A percentile compares a stretch with the other conserved stretches of the same genome.
Evolutionary conservation across 2,888 invertebrate species (phyloP).

Genomic region (Orchestes rusci): DNA sequence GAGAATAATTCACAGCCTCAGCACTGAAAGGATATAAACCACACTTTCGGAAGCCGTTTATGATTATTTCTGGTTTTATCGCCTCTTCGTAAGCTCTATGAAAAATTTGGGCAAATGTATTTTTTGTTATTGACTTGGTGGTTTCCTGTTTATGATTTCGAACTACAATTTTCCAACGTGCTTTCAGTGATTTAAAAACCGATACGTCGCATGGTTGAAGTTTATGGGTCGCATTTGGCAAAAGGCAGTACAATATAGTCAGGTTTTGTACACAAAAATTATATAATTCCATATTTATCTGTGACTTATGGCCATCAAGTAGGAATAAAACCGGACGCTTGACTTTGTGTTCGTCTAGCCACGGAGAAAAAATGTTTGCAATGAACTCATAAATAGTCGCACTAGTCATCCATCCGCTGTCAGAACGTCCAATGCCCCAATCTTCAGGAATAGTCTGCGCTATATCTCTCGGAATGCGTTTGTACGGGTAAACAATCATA

Average conservation of each 20-base stretch:
- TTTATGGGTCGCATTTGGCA: background rate
- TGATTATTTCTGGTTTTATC: background rate
- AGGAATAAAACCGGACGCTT: constrained; percentile 4
- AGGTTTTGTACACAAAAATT: background rate
- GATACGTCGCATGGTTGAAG: background rate
- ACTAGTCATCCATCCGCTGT: constrained; percentile 29
- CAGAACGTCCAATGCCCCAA: constrained; percentile 28
- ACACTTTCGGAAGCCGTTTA: constrained; percentile 2
- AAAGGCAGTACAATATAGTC: constrained; percentile 1
- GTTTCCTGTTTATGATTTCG: background rate
- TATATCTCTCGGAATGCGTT: constrained; percentile 27
- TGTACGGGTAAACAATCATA: constrained; percentile 29
- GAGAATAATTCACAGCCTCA: background rate
- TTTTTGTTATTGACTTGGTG: background rate
- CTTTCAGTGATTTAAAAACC: background rate
- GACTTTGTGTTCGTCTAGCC: constrained; percentile 1
- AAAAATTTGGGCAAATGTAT: background rate
- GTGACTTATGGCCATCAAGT: constrained; percentile 3
- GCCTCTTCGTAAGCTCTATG: constrained; percentile 1
- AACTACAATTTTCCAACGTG: background rate
- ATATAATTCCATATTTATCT: constrained; percentile 1
- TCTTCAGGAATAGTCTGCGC: constrained; percentile 24
- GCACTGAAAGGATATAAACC: background rate
- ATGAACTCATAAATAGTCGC: constrained; percentile 9
- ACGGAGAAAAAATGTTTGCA: constrained; percentile 2